These are phyloP conservation scores for Pseudanteris insignis DNA, from an alignment of 2,888 invertebrate genomes.

Conservation along the genomic window DNA sequence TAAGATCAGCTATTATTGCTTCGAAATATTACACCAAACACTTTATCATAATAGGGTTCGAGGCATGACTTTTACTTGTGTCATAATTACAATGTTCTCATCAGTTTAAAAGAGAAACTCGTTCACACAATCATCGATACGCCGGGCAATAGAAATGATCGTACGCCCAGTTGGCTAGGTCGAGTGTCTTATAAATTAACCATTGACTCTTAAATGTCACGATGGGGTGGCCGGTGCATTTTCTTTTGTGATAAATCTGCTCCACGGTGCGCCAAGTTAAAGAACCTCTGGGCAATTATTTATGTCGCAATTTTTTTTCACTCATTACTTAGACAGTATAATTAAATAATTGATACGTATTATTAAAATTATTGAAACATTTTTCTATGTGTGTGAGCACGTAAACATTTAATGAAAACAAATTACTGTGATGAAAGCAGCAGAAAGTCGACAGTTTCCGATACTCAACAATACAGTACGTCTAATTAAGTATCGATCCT, in stretches of 20 bases:
- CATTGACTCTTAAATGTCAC: slow-evolving; percentile 42
- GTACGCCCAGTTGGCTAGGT: slow-evolving; percentile 28
- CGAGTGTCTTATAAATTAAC: slow-evolving; percentile 37
- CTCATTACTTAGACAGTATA: slow-evolving; percentile 5
- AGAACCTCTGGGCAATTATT: slow-evolving; percentile 9
- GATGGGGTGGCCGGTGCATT: slow-evolving; percentile 37
- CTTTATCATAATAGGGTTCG: slow-evolving; percentile 17
- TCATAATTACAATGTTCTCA: slow-evolving; percentile 41
- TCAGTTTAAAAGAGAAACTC: slow-evolving; percentile 36
- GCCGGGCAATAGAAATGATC: slow-evolving; percentile 15
- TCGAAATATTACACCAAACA: too few relatives aligned
- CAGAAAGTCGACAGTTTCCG: too few relatives aligned
- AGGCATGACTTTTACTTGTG: slow-evolving; percentile 26
- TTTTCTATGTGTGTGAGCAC: too few relatives aligned
- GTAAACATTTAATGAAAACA: too few relatives aligned
- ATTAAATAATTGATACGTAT: too few relatives aligned
- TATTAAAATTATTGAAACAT: too few relatives aligned
- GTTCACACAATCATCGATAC: slow-evolving; percentile 26
- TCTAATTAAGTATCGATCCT: too few relatives aligned
- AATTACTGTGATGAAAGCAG: too few relatives aligned
- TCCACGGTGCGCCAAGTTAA: slow-evolving; percentile 9
- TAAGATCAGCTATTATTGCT: too few relatives aligned
- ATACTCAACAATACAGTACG: too few relatives aligned
- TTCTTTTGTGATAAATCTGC: slow-evolving; percentile 33
- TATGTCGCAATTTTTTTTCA: slow-evolving; percentile 12